Conservation (phyloP, 2,113 vertebrate species). For the Lethenteron reissneri region DNA sequence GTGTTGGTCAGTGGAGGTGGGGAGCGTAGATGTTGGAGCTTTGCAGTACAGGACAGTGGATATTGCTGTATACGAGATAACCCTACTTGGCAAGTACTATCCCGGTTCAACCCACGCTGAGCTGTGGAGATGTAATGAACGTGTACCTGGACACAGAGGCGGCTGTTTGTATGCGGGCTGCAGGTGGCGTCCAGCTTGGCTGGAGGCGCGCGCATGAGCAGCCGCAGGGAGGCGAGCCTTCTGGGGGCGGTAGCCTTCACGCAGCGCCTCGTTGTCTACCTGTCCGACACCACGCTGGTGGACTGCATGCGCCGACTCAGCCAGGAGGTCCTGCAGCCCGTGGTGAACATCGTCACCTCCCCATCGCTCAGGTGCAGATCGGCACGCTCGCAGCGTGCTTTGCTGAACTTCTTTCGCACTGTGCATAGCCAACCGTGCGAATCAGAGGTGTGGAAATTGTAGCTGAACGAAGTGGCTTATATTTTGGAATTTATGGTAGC, state of each 20-base stretch:
- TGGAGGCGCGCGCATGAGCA: constrained; percentile 52
- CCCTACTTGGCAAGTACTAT: background rate
- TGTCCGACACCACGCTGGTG: constrained; percentile 84
- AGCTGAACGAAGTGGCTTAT: too few relatives aligned
- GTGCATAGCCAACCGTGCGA: too few relatives aligned
- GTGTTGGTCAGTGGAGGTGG: background rate
- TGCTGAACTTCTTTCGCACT: too few relatives aligned
- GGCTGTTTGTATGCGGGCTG: background rate
- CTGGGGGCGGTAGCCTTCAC: constrained; percentile 59
- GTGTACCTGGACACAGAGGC: too few relatives aligned
- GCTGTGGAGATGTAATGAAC: background rate
- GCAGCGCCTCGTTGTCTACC: constrained; percentile 74
- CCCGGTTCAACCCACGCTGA: background rate
- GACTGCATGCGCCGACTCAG: constrained; percentile 91
- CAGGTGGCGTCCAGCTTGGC: constrained; percentile 43
- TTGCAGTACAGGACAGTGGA: background rate
- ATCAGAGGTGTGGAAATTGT: too few relatives aligned
- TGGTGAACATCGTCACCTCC: constrained; percentile 66
- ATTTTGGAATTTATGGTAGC: too few relatives aligned
- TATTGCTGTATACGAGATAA: background rate
- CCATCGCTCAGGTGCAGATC: constrained; percentile 32
- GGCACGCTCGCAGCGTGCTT: too few relatives aligned
- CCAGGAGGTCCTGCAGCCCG: constrained; percentile 66
- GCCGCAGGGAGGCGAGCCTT: constrained; percentile 77
- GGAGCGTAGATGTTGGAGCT: background rate